Conservation (phyloP, 35 echinoderm and acorn worm species). For the Amphiura filiformis region DNA sequence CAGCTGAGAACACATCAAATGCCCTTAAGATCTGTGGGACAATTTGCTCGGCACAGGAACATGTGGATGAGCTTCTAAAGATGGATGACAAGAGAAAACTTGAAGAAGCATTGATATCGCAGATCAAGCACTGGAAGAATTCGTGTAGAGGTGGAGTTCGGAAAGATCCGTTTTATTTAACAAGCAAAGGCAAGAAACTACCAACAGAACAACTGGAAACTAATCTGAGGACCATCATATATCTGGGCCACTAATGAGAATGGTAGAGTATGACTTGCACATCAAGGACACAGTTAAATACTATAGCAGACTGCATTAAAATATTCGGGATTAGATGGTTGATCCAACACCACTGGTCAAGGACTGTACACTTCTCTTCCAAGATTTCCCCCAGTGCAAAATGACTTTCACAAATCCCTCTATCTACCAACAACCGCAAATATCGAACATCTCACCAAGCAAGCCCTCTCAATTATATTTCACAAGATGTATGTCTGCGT, state of each 20-base stretch:
- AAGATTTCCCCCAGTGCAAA: constrained; percentile 10
- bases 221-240: constrained; percentile 26
- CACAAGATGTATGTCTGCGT: constrained; percentile 20
- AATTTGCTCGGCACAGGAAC: constrained; percentile 19
- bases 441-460: constrained; percentile 26
- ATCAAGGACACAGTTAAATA: constrained; percentile 15
- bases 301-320: not conserved
- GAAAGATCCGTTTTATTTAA: too few relatives aligned
- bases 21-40: constrained; percentile 34
- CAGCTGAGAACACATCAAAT: constrained; percentile 36
- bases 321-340: too few relatives aligned
- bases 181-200: constrained; percentile 6
- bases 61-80: constrained; percentile 4
- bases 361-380: constrained; percentile 12
- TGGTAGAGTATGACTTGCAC: constrained; percentile 9
- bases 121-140: too few relatives aligned
- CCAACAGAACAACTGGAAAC: constrained; percentile 24
- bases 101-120: constrained; percentile 1
- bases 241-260: constrained; percentile 21
- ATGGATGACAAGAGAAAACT: not conserved
- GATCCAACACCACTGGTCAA: not conserved
- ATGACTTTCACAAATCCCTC: not conserved
- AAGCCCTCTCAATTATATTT: constrained; percentile 22
- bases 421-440: not conserved
- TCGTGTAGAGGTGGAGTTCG: too few relatives aligned